phyloP scores from a whole-genome alignment of 2,888 invertebrate genomes.

The Ophonus ardosiacus region DNA sequence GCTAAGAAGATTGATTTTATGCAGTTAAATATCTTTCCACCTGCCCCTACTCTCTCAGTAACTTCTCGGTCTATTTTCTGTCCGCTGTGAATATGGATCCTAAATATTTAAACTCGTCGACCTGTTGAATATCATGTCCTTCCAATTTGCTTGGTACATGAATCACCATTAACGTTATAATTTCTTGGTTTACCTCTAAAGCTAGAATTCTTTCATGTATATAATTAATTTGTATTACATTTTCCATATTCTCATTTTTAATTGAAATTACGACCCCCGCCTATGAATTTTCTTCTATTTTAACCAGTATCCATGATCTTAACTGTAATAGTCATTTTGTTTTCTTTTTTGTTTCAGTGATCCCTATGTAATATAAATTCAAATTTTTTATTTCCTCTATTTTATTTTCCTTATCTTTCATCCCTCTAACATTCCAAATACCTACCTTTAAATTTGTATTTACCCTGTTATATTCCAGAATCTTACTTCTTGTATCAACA shows the following conservation, averaged over 20 bases:
- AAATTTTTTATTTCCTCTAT: not conserved
- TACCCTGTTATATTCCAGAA: not conserved
- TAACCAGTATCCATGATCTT: not conserved
- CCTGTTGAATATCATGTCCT: not conserved
- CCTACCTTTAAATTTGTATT: not conserved
- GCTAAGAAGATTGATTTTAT: too few species aligned
- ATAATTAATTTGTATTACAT: not conserved
- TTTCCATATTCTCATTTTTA: constrained; percentile 11
- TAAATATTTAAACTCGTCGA: too few species aligned
- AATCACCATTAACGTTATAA: not conserved
- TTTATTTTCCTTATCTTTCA: constrained; percentile 3
- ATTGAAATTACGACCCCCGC: constrained; percentile 11
- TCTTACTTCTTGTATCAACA: not conserved
- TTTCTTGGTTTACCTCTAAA: not conserved
- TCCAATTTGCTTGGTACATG: constrained; percentile 33
- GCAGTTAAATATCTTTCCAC: too few species aligned
- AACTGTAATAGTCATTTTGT: not conserved
- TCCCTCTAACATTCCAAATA: constrained; percentile 15
- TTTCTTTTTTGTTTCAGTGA: constrained; percentile 10
- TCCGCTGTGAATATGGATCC: too few species aligned
- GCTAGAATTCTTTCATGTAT: not conserved
- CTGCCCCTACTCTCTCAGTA: too few species aligned
- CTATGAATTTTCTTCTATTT: not conserved
- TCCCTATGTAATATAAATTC: not conserved
- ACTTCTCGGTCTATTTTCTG: too few species aligned